phyloP scores from a whole-genome alignment of 2,888 invertebrate species.

The Drosophila falleni region DNA sequence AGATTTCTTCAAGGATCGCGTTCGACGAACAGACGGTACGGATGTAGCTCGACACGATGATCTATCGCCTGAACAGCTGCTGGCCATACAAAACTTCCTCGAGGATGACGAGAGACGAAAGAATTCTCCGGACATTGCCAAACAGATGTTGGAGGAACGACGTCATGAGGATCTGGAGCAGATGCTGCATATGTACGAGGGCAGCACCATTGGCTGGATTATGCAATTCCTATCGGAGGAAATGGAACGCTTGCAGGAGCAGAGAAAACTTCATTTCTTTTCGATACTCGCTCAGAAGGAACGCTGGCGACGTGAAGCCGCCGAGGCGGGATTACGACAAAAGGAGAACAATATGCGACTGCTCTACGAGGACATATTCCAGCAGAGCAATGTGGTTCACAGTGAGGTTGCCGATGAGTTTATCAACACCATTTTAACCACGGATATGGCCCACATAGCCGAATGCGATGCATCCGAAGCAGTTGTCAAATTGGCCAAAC shows the following conservation, averaged over 20 bases:
- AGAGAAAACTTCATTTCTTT: conserved; percentile 92
- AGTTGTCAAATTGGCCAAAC: conserved; percentile 86
- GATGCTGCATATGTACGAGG: conserved; percentile 89
- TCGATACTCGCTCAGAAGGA: conserved; percentile 92
- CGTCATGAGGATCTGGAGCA: conserved; percentile 71
- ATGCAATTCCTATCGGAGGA: conserved; percentile 92
- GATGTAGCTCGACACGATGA: fast-evolving
- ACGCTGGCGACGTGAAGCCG: conserved; percentile 91
- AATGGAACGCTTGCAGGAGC: conserved; percentile 90
- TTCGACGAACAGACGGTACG: neutral
- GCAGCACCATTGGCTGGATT: conserved; percentile 90
- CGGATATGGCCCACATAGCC: conserved; percentile 87
- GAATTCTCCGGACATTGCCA: conserved; percentile 15
- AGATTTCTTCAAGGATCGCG: conserved; percentile 21
- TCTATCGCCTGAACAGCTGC: neutral
- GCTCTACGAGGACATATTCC: conserved; percentile 93
- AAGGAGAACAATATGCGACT: conserved; percentile 90
- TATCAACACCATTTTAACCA: conserved; percentile 88
- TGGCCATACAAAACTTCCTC: conserved; percentile 28
- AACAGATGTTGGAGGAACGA: conserved; percentile 75
- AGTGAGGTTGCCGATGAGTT: conserved; percentile 88
- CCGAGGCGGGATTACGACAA: conserved; percentile 92
- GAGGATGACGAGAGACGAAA: neutral
- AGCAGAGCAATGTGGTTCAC: conserved; percentile 86
- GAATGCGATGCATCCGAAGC: conserved; percentile 87